Base-by-base conservation (phyloP, 2,888 invertebrate genomes). In the Lottia gigantea region DNA sequence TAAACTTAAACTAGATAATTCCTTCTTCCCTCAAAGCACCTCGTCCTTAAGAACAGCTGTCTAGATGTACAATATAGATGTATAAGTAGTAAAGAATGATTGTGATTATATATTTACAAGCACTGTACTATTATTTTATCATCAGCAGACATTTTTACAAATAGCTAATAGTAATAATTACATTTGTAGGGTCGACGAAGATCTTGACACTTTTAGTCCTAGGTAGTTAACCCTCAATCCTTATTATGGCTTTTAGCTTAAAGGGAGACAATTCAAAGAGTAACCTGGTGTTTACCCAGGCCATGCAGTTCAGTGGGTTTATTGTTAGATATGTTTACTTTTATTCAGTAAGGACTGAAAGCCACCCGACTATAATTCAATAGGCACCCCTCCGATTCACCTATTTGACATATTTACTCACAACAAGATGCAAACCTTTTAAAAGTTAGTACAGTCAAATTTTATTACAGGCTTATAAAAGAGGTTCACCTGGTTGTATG, bases 401-500 rank as follows among this genome's bases (percentile, higher is more conserved):
- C 19, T 55, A 55, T 12, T 8, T 23, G 55, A 55, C 19, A 55
- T 55, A 55, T 55, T 55, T 55, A 55, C 55, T 23, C 19, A 55
- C 55, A 55, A 55, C 55, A 55, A 23, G 19, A 55, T 55, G 55
- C 55, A 55, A 55, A 55, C 55, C 12, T 55, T 19, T 55, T 23
- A 55, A 55, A 55, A 40, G 11, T 40, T 40, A 40, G 40, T 40
- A 40, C 40, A 40, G 40, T 40, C 40, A 40, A 40, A 40, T 40
- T 40, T 40, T 40, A 40, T 40, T 40, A 40, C 40, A 11, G 40
- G 40, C 40, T 40, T 40, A 40, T 40, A 40, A 40, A 40, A 40
- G 40, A 8, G 40, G 40, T 40, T 40, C 11, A 40, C 40, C 40
- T 6, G 40, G 11, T 40, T 40, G 40, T 40, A 40, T 40, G 40